Percentiles rank a stretch among this genome's conserved stretches.
phyloP scores from a whole-genome alignment of 2,797 vertebrate species.

The Aldrovandia affinis region DNA sequence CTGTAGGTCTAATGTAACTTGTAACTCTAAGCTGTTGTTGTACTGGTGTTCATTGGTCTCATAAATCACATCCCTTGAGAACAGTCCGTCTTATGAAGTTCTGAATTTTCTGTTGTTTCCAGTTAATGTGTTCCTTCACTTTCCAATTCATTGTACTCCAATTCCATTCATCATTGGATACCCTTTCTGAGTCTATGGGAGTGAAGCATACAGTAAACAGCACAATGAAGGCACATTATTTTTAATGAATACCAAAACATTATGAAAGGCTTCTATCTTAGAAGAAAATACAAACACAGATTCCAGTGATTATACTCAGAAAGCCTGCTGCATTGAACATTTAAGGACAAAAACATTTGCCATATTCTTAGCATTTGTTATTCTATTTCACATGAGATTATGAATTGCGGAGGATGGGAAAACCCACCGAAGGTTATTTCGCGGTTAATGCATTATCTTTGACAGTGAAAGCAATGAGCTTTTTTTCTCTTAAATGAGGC shows the following conservation, averaged over 20 bases:
- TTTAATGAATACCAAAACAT: neutral
- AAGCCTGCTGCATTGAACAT: neutral
- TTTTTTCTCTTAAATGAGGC: neutral
- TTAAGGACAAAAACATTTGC: too few species aligned
- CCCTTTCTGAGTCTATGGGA: neutral
- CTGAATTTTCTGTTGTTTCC: neutral
- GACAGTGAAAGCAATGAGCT: neutral
- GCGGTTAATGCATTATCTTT: neutral
- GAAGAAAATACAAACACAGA: neutral
- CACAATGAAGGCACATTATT: neutral
- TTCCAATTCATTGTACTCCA: neutral
- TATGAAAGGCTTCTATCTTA: neutral
- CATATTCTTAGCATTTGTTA: neutral
- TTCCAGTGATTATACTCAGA: neutral
- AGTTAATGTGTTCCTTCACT: neutral
- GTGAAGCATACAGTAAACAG: neutral
- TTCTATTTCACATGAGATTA: neutral
- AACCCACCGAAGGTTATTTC: neutral
- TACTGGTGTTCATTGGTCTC: neutral
- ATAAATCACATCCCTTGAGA: neutral
- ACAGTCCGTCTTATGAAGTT: neutral
- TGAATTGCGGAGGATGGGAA: neutral
- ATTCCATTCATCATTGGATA: neutral
- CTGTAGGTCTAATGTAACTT: too few species aligned
- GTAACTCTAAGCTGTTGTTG: too few species aligned